Evolutionary conservation across 92 coral and sea anemone genomes (phyloP).

Genomic region (Porites lobata): DNA sequence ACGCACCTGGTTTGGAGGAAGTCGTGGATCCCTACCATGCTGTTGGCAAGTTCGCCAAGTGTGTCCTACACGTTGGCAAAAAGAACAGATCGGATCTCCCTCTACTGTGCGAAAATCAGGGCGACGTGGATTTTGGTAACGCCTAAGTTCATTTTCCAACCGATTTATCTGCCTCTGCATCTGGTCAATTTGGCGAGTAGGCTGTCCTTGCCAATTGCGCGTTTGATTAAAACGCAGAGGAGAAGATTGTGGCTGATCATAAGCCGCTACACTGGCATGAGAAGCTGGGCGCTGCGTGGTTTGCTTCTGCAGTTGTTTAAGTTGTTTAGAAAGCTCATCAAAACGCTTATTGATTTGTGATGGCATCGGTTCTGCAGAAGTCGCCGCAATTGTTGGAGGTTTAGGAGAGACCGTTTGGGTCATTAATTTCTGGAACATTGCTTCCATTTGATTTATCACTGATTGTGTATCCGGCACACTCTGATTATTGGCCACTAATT

Average conservation of each 20-base stretch:
- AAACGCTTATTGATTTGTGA: neutral
- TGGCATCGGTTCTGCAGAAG: no score
- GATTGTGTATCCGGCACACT: neutral
- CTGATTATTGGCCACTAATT: neutral
- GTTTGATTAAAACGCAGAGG: neutral
- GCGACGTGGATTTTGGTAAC: neutral
- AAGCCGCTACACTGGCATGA: neutral
- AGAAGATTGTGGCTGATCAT: neutral
- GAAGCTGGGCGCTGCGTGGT: neutral
- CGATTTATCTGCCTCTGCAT: neutral
- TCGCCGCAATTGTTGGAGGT: no score
- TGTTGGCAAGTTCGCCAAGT: neutral
- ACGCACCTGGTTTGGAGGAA: neutral
- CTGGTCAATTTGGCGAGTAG: neutral
- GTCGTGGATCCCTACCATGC: neutral
- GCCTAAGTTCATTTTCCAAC: neutral
- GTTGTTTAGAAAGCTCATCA: neutral
- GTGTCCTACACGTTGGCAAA: neutral
- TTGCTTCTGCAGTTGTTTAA: neutral
- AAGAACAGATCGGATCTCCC: neutral
- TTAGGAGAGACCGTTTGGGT: neutral
- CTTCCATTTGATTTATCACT: neutral
- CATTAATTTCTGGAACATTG: neutral
- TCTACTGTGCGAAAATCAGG: neutral
- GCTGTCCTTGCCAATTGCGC: neutral